These are phyloP conservation scores for Nomada flava DNA, from an alignment of 2,888 invertebrate species.

Conservation along the genomic window DNA sequence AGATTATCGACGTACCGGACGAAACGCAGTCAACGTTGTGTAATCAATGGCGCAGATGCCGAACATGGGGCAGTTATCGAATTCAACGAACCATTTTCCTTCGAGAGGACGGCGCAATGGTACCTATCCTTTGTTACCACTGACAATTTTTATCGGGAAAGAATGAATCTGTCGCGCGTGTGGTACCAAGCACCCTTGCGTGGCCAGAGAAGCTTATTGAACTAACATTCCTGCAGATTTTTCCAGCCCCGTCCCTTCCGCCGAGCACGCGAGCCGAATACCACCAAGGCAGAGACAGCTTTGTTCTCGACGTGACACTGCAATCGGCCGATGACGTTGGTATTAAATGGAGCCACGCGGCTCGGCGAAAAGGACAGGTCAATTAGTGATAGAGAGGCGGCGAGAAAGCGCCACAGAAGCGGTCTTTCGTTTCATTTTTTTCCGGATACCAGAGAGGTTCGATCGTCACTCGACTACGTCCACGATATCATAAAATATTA, in stretches of 20 bases:
- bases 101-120: conserved; percentile 14
- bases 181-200: background rate
- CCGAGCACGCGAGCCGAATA: background rate
- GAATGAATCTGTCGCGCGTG: conserved; percentile 40
- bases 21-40: conserved; percentile 7
- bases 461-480: conserved; percentile 49
- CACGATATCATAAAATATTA: conserved; percentile 67
- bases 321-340: conserved; percentile 36
- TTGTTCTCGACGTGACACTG: conserved; percentile 51
- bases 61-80: conserved; percentile 25
- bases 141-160: conserved; percentile 43
- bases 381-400: conserved; percentile 42
- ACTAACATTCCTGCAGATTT: conserved; percentile 36
- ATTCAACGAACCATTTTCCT: conserved; percentile 19
- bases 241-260: background rate
- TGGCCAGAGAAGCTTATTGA: conserved; percentile 41
- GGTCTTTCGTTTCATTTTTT: conserved; percentile 34
- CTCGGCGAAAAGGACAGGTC: conserved; percentile 44
- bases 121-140: conserved; percentile 42
- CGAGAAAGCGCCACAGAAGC: background rate
- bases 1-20: background rate
- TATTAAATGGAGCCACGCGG: conserved; percentile 44
- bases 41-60: conserved; percentile 30
- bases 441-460: background rate
- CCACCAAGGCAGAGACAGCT: conserved; percentile 13